A percentile compares a stretch with the other conserved stretches of the same genome.
phyloP scores from a whole-genome alignment of 2,797 vertebrate species.

The Hydrocynus forskahlii region DNA sequence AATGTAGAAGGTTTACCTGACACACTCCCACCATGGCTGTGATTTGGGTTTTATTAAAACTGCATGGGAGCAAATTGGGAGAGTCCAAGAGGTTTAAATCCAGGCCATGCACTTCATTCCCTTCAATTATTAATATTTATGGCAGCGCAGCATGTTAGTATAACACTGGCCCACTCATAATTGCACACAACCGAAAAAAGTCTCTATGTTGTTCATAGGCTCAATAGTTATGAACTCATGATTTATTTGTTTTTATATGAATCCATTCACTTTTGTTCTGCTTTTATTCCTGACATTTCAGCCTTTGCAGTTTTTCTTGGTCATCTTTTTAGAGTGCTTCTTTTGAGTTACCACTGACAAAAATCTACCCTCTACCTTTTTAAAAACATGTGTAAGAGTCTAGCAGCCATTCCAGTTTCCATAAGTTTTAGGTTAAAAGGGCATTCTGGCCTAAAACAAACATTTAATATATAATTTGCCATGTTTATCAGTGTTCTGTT shows the following conservation, averaged over 20 bases:
- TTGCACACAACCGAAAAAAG: slow-evolving; percentile 46
- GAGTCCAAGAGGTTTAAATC: slow-evolving; percentile 61
- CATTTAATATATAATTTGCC: background rate
- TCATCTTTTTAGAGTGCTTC: slow-evolving; percentile 9
- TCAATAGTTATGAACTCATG: slow-evolving; percentile 8
- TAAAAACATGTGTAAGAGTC: background rate
- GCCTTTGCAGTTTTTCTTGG: background rate
- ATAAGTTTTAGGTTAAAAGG: background rate
- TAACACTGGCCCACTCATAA: slow-evolving; percentile 48
- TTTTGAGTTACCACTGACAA: slow-evolving; percentile 8
- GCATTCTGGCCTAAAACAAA: background rate
- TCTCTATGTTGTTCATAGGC: slow-evolving; percentile 34
- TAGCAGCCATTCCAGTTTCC: background rate
- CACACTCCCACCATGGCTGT: slow-evolving; percentile 59
- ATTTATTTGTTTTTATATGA: slow-evolving; percentile 54
- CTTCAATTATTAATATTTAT: slow-evolving; percentile 67
- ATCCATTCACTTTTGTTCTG: slow-evolving; percentile 42
- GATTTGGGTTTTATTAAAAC: slow-evolving; percentile 64
- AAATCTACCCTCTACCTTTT: background rate
- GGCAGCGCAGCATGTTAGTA: slow-evolving; percentile 55
- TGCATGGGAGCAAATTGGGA: slow-evolving; percentile 50
- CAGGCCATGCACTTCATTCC: slow-evolving; percentile 55
- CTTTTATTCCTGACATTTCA: slow-evolving; percentile 26
- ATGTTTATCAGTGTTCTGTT: background rate
- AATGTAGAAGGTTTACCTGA: slow-evolving; percentile 67